Percentiles rank a stretch among this genome's conserved stretches.
phyloP scores from a whole-genome alignment of 2,888 invertebrate species.

The Monochamus alternatus region DNA sequence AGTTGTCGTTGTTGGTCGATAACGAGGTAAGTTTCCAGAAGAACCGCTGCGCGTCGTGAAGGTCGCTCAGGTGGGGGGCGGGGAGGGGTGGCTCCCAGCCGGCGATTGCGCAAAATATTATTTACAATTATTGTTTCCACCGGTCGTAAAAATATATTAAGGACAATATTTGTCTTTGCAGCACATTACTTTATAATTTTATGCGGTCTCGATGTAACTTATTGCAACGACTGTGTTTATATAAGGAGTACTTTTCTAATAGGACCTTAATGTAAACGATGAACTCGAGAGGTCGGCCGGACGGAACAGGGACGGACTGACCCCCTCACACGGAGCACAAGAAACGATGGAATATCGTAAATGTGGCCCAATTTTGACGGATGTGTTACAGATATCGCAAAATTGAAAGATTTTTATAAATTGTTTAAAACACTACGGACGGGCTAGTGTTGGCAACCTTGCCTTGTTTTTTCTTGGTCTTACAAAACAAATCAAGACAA shows the following conservation, averaged over 20 bases:
- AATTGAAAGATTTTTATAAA: no score
- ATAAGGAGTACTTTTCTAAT: conserved; percentile 52
- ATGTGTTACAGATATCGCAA: no score
- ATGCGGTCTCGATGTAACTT: conserved; percentile 62
- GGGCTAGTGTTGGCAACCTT: no score
- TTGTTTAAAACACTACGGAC: no score
- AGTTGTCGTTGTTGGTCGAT: no score
- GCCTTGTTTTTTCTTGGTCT: no score
- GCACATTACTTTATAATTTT: conserved; percentile 65
- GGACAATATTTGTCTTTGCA: conserved; percentile 66
- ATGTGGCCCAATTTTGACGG: no score
- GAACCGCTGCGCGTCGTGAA: background rate
- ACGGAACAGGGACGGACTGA: conserved; percentile 38
- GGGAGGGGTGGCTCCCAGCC: conserved; percentile 49
- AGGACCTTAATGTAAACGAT: conserved; percentile 31
- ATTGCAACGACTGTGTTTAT: conserved; percentile 65
- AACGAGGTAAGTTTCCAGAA: background rate
- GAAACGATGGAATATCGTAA: no score
- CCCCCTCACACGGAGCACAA: no score
- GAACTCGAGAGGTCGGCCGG: conserved; percentile 28
- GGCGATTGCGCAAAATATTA: conserved; percentile 61
- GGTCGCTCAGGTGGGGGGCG: conserved; percentile 29
- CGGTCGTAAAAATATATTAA: conserved; percentile 66
- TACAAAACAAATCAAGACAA: no score
- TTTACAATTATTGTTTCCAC: conserved; percentile 65